These are phyloP conservation scores for Eidolon helvum DNA, from an alignment of 2,113 vertebrate genomes.

Conservation along the genomic window DNA sequence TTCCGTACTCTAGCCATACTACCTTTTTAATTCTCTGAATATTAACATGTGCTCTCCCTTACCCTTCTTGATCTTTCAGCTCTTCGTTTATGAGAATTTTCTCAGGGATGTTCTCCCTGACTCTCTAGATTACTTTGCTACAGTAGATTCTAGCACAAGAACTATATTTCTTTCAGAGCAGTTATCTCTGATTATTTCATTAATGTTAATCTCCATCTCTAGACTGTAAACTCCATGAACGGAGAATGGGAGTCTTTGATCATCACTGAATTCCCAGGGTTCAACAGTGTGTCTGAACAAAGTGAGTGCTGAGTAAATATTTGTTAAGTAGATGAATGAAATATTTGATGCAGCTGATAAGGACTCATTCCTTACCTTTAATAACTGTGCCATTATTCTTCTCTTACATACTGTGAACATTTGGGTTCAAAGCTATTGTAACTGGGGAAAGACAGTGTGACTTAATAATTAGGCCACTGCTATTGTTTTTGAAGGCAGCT, in stretches of 20 bases:
- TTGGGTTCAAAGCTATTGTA: neutral
- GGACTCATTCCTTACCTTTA: neutral
- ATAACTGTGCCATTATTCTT: neutral
- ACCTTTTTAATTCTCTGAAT: neutral
- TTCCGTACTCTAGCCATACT: neutral
- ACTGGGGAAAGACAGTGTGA: neutral
- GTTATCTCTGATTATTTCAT: constrained; percentile 10
- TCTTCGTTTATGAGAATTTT: neutral
- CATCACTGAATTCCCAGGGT: neutral
- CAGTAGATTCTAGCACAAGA: neutral
- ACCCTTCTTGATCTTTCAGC: neutral
- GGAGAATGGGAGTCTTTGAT: constrained; percentile 34
- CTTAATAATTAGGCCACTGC: neutral
- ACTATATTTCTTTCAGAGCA: neutral
- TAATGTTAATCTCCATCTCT: neutral
- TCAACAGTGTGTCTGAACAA: neutral
- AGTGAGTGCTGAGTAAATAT: constrained; percentile 43
- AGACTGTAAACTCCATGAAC: neutral
- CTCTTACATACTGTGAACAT: neutral
- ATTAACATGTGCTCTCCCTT: neutral
- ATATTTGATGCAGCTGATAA: constrained; percentile 25
- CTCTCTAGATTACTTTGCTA: neutral
- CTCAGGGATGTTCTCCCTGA: neutral
- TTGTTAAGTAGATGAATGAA: constrained; percentile 36
- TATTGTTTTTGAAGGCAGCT: neutral